Base-by-base conservation (phyloP, 2,113 vertebrate species). In the Numenius arquata region DNA sequence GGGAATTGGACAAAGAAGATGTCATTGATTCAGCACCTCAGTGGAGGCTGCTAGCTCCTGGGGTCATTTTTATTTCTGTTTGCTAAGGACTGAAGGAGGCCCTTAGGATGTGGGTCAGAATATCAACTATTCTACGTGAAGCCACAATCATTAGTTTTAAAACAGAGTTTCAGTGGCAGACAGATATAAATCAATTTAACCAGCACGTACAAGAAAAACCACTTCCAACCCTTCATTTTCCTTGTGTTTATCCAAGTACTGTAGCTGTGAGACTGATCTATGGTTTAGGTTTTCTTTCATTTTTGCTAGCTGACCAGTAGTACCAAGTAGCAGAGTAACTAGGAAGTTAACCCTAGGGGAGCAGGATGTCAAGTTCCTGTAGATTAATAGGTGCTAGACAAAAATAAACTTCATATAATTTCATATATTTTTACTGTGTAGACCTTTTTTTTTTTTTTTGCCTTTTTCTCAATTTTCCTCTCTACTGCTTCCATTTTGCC, bases 21-120 rank as follows among this genome's bases (percentile, higher is more conserved):
- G 96, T 95, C 97, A 97, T 97, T 97, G 98, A 98, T 98, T 97
- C 96, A 94, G 85, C 73, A 95, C 91, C 80, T 97, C 95, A 96
- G 91, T 95, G 96, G 96, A 97, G 95, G 96, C 97, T 97, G 96
- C 92, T 81, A 55, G 96, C 97, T 98, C 98, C 96, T 76, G 95
- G 94, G 98, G 98, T 99, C 97, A 98, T 98, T 98, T 98, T 98
- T 98, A 98, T 98, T 98, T 97, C 98, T 97, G 94, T 97, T 97
- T 97, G 96, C 96, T 95, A 97, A 98, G 97, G 96, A 96, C 89
- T 95, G 89, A 90, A 95, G 96, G 97, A 95, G 77, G 90, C 90
- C 97, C 94, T 56, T 90, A 97, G 97, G 97, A 95, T 90, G 77
- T 97, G 84, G 65, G 92, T 63, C 62, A 66, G 93, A 97, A 93